These are phyloP conservation scores for Halotydeus destructor DNA, from an alignment of 1,140 invertebrate species.

Conservation along the genomic window DNA sequence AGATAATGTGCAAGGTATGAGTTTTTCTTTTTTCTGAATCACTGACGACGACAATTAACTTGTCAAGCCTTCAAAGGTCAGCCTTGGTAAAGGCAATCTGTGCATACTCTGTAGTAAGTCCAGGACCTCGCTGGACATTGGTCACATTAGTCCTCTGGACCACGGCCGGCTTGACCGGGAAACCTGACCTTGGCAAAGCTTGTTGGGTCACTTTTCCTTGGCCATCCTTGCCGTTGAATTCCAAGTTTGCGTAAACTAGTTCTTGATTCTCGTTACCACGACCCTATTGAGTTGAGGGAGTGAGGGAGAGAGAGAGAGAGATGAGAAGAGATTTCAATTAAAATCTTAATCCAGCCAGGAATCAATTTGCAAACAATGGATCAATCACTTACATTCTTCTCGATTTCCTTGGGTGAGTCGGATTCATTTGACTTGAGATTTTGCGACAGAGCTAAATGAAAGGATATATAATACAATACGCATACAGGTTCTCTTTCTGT, in stretches of 20 bases:
- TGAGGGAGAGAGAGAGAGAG: not conserved
- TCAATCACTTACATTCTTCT: conserved; percentile 6
- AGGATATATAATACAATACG: no score
- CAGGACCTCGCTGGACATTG: not conserved
- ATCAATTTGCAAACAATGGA: no score
- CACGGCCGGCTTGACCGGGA: not conserved
- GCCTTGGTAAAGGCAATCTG: not conserved
- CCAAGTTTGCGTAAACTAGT: conserved; percentile 11
- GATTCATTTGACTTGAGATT: not conserved
- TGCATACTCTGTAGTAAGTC: not conserved
- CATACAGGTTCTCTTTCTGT: no score
- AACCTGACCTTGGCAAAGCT: no score
- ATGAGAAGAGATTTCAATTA: not conserved
- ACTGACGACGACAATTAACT: no score
- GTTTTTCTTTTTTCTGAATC: no score
- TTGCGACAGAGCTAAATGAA: not conserved
- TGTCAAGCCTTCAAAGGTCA: no score
- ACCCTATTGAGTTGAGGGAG: no score
- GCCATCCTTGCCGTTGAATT: not conserved
- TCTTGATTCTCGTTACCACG: conserved; percentile 5
- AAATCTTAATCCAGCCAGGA: not conserved
- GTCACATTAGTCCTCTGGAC: not conserved
- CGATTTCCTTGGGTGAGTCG: not conserved
- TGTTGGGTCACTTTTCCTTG: not conserved
- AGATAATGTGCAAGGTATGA: no score